Conservation (phyloP, 2,888 invertebrate species). For the Calliopum simillimum region DNA sequence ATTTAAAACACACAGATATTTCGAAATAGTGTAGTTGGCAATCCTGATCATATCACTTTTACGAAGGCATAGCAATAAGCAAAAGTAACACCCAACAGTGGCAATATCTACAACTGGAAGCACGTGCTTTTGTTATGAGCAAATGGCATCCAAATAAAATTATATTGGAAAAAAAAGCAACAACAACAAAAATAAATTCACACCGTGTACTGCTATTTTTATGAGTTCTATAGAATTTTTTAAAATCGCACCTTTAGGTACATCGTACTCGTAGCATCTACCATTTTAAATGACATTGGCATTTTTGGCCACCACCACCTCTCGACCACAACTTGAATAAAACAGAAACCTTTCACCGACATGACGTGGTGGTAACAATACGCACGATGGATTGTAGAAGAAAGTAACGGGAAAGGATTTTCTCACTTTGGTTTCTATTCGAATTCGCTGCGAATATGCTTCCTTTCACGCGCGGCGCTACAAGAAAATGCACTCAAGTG, state of each 20-base stretch:
- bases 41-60: too few relatives aligned
- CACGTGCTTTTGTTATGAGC: constrained; percentile 21
- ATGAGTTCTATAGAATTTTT: constrained; percentile 17
- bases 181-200: neutral
- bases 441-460: constrained; percentile 4
- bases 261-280: neutral
- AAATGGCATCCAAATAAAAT: constrained; percentile 24
- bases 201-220: neutral
- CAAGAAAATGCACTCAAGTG: constrained; percentile 24
- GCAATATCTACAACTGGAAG: neutral
- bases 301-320: neutral
- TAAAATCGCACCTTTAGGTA: constrained; percentile 21
- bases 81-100: neutral
- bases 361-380: neutral
- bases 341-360: neutral
- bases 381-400: neutral
- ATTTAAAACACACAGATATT: too few relatives aligned
- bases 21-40: too few relatives aligned
- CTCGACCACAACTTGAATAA: too few relatives aligned
- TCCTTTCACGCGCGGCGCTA: neutral
- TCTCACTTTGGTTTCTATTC: neutral
- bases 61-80: constrained; percentile 1
- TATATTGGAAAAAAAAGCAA: neutral
- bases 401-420: neutral
- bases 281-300: neutral